Base-by-base conservation (phyloP, 2,113 vertebrate species). In the Corythoichthys intestinalis region DNA sequence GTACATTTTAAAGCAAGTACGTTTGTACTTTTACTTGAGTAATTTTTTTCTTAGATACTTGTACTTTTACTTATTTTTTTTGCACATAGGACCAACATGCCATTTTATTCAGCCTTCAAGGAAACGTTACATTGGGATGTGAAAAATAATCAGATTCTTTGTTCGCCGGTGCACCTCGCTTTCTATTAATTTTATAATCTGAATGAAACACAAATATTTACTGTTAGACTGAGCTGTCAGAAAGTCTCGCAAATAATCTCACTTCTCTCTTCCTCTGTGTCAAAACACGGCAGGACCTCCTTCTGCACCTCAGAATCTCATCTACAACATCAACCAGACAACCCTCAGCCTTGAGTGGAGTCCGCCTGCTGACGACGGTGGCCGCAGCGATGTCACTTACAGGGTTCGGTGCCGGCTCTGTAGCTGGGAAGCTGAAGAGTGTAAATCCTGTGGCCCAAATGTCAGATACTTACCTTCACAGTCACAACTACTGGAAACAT, bases 261-360 rank as follows among this genome's bases (percentile, higher is more conserved):
- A 81, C 76, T 71, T 44, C 57, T 84, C 73, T 74, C 67, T 85
- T 76, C 86, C 66, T 83, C 69, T 39, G 6, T 75, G 58, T 82
- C 76, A 73, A 66, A 60, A 79, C 65, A 89, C 83, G 83, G 69
- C 83, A 90, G 97, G 97, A 88, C 97, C 97, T 85, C 97, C 97
- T 65, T 99, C 97, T 46, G 96, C 97, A 79, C 97, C 97, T 34
- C 96, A 98, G 89, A 98, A 99, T 90, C 93, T 99, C 83, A 97
- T 99, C 90, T 98, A 96, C 92, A 99, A 98, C 90, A 98, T 97
- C 92, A 99, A 99, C 91, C 96, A 98, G 90, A 99, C 96, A 76
- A 96, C 94, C 0, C 95, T 98, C 57, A 94, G 92, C 87, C 91
- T 98, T 86, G 97, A 99, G 85, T 98, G 96, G 97, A 93, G 92